Percentiles rank a stretch among this genome's conserved stretches.
Conservation (phyloP, 2,113 vertebrate genomes). For the Picathartes gymnocephalus region DNA sequence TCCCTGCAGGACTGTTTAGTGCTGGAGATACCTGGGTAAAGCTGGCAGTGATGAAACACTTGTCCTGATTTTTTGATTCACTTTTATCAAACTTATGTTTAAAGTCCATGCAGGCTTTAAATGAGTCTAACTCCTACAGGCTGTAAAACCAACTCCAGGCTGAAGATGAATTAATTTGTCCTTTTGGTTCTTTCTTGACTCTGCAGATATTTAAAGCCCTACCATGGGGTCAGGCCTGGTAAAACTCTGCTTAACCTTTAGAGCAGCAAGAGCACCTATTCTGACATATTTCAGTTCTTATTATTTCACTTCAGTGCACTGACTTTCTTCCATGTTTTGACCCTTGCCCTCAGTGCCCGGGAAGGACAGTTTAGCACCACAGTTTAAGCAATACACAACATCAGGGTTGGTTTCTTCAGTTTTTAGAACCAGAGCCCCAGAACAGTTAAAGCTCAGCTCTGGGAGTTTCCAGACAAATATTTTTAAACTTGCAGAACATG, state of each 20-base stretch:
- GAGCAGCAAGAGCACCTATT: not conserved
- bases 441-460: not conserved
- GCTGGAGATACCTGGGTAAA: not conserved
- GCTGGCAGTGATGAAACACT: not conserved
- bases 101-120: not conserved
- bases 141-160: not conserved
- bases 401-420: not conserved
- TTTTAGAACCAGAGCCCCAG: not conserved
- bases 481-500: not conserved
- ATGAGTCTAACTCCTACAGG: not conserved
- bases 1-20: not conserved
- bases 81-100: not conserved
- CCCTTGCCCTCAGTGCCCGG: not conserved
- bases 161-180: not conserved
- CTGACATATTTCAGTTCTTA: not conserved
- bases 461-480: constrained; percentile 27
- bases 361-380: not conserved
- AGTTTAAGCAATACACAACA: not conserved
- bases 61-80: not conserved
- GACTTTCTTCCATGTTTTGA: not conserved
- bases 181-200: not conserved
- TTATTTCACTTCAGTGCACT: not conserved
- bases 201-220: not conserved
- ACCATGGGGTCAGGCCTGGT: not conserved
- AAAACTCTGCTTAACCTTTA: not conserved